Evolutionary conservation across 2,797 vertebrate genomes (phyloP).

Genomic region (Cichlasoma orientale): DNA sequence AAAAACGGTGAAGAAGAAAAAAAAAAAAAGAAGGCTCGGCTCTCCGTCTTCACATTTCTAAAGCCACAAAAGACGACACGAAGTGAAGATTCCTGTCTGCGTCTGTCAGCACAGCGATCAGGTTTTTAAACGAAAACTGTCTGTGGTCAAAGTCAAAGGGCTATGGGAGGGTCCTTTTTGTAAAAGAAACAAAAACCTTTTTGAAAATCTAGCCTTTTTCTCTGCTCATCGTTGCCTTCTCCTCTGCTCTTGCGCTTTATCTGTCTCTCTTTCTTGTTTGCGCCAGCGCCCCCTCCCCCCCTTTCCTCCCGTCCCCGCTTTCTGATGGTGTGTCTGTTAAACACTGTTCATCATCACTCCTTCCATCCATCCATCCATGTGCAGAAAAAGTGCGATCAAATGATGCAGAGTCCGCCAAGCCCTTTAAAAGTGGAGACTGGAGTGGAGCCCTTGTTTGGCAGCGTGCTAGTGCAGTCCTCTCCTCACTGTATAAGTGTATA

Average conservation of each 20-base stretch:
- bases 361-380: constrained; percentile 51
- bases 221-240: constrained; percentile 81
- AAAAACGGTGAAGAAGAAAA: not conserved
- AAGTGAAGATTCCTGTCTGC: constrained; percentile 60
- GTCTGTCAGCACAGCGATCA: constrained; percentile 62
- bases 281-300: not conserved
- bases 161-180: constrained; percentile 78
- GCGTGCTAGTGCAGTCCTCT: constrained; percentile 51
- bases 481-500: constrained; percentile 23
- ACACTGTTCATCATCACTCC: constrained; percentile 36
- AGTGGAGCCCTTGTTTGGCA: constrained; percentile 58
- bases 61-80: constrained; percentile 44
- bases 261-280: constrained; percentile 43
- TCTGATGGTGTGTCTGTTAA: constrained; percentile 26
- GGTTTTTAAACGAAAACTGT: constrained; percentile 59
- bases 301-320: constrained; percentile 6
- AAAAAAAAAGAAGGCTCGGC: constrained; percentile 31
- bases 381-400: constrained; percentile 61
- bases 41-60: constrained; percentile 43
- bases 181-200: constrained; percentile 58
- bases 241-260: constrained; percentile 68
- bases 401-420: constrained; percentile 67
- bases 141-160: constrained; percentile 80
- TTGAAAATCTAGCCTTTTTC: constrained; percentile 73
- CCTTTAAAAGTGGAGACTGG: constrained; percentile 76